Base-by-base conservation (phyloP, 2,888 invertebrate genomes). In the Dendrolimus pini region DNA sequence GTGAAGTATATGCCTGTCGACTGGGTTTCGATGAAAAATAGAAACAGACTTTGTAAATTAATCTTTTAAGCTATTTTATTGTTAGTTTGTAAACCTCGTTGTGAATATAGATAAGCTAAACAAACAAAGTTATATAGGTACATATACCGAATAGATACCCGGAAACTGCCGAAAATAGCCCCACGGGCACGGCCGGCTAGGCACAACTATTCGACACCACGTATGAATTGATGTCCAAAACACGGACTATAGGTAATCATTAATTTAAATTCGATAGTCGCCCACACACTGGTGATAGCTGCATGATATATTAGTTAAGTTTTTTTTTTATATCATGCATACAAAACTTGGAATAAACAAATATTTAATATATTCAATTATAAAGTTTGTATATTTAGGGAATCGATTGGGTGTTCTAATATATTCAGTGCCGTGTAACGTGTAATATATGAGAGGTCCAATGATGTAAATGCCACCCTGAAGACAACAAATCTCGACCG, bases 381-480 rank as follows among this genome's bases (percentile, higher is more conserved):
- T 62, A 58, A 54, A 14, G 56, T 60, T 58, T 56, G 41, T 41
- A 56, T 56, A 56, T 56, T 52, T 52, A 18, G n/a, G 41, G 41
- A 56, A 30, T 52, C 52, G 18, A 52, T 56, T 30, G 52, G 42
- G 52, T 52, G 56, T 52, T 56, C 41, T 56, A 47, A 56, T 56
- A 8, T 56, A 56, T 75, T 74, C 71, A 63, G 60, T 69, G 64
- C 70, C 69, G 71, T 75, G 70, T 71, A 64, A 54, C 75, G 75
- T 62, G 75, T 79, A 78, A 82, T 83, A 80, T 82, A 83, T 82
- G 77, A 77, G 75, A 74, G 74, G 73, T 61, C 75, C 74, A 74
- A 78, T 84, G 84, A 85, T 75, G 74, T 74, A 72, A 75, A 80
- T 83, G 77, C 89, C 89, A 89, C 89, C 89, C 83, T 79, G 85